Conservation (phyloP, 2,797 vertebrate species). For the Lithobates sylvaticus region DNA sequence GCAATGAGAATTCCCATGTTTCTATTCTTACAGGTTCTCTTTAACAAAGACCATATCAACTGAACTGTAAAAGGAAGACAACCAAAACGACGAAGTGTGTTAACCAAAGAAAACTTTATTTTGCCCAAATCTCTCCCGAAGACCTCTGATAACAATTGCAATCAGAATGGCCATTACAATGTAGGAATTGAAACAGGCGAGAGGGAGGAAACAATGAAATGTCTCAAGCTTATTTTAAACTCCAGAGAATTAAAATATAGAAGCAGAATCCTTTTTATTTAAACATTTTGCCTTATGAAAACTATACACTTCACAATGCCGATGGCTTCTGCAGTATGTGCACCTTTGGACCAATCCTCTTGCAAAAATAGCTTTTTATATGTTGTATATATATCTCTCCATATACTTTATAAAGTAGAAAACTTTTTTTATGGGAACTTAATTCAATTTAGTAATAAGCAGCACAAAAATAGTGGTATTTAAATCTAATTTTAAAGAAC, state of each 20-base stretch:
- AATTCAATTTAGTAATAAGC: conserved; percentile 5
- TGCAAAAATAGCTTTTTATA: conserved; percentile 56
- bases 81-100: not conserved
- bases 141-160: conserved; percentile 33
- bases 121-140: conserved; percentile 39
- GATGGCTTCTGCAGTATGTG: conserved; percentile 43
- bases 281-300: conserved; percentile 19
- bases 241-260: conserved; percentile 32
- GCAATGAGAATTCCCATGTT: not conserved
- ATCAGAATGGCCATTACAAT: conserved; percentile 38
- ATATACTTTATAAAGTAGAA: conserved; percentile 51
- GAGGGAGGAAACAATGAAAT: conserved; percentile 50
- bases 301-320: conserved; percentile 45
- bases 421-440: conserved; percentile 36
- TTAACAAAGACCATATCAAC: no score
- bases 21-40: no score
- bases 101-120: conserved; percentile 54
- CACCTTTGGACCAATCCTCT: conserved; percentile 19
- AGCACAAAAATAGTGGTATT: conserved; percentile 44
- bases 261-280: conserved; percentile 12
- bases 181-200: conserved; percentile 39
- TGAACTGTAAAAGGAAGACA: not conserved
- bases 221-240: conserved; percentile 23
- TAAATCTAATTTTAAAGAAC: not conserved
- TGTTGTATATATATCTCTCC: conserved; percentile 44